Evolutionary conservation across 2,113 vertebrate genomes (phyloP), one percentile per base, ranked within the genome.

Genomic region (Lonchura striata): DNA sequence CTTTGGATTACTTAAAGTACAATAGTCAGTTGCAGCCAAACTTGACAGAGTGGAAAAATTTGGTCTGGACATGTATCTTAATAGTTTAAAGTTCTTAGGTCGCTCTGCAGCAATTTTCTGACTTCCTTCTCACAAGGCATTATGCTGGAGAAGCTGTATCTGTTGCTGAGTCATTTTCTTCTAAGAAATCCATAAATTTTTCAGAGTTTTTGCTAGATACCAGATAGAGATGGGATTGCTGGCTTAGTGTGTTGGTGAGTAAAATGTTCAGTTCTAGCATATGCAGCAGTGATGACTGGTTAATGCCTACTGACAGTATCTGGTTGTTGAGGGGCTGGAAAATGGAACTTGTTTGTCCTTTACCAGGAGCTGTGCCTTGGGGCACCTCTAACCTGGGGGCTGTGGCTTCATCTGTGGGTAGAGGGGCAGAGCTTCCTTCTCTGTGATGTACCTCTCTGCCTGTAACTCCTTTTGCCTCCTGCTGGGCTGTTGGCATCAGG

Each of bases 111-210:
- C 69, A 49, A 56, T 95, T 90, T 90, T 74, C 50, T 66, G 63
- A 31, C 78, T 94, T 77, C n/a, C 53, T 95, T 82, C 59, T 94
- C 68, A 83, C 42, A 86, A 90, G 82, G 65, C 41, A 82, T n/a
- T 85, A 90, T 76, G 50, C 74, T 76, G 53, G 69, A 92, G 70
- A 89, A 76, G 66, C 61, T 19, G 50, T 87, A 75, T 70, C 33
- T 85, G 23, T 60, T 90, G 42, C 86, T 92, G 90, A 88, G 71
- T 85, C 14, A 39, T 86, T 91, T 92, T 91, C 81, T 94, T 96
- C 95, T 37, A 92, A 90, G 87, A 95, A 93, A 70, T 22, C 37
- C 68, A 83, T 96, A 49, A 88, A 96, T 94, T 80, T 95, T 96
- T 95, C 66, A 95, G 17, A 16, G 27, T 49, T 90, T 19, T 91